Evolutionary conservation across 2,888 invertebrate species (phyloP).

Genomic region (Phyto melanocephala): DNA sequence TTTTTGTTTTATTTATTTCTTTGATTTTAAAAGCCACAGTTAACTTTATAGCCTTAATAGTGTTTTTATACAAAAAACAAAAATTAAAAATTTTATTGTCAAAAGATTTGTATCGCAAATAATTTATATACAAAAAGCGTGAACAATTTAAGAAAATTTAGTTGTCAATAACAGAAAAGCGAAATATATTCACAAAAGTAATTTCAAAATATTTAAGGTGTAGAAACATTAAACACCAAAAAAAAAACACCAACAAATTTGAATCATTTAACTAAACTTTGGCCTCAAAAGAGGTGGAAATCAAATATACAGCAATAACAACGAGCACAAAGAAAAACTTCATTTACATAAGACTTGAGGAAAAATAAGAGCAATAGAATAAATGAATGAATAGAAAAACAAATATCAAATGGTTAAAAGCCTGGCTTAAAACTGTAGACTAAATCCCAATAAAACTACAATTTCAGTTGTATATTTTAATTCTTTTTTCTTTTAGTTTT

Average conservation of each 20-base stretch:
- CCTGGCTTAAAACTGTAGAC: slow-evolving; percentile 44
- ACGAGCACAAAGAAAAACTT: not conserved
- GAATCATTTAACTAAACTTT: slow-evolving; percentile 63
- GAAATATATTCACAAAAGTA: not conserved
- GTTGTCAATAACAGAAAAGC: slow-evolving; percentile 59
- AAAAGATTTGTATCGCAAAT: slow-evolving; percentile 61
- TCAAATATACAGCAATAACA: slow-evolving; percentile 2
- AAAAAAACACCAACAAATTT: slow-evolving; percentile 40
- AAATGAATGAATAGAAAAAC: not conserved
- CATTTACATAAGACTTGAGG: slow-evolving; percentile 57
- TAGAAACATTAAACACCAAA: slow-evolving; percentile 28
- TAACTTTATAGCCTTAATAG: not conserved
- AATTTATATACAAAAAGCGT: slow-evolving; percentile 61
- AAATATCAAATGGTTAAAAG: slow-evolving; percentile 35
- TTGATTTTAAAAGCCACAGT: not conserved
- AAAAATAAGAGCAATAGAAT: slow-evolving; percentile 25
- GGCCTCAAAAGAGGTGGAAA: slow-evolving; percentile 52
- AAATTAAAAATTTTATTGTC: slow-evolving; percentile 36
- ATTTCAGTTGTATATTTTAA: slow-evolving; percentile 38
- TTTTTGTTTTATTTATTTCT: not conserved
- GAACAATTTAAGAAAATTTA: slow-evolving; percentile 64
- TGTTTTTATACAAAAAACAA: not conserved
- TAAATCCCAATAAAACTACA: slow-evolving; percentile 2
- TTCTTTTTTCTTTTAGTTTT: not conserved
- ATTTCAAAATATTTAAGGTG: slow-evolving; percentile 50